Evolutionary conservation across 2,113 vertebrate species (phyloP), one percentile per base, ranked within the genome.

Genomic region (Platichthys stellatus): DNA sequence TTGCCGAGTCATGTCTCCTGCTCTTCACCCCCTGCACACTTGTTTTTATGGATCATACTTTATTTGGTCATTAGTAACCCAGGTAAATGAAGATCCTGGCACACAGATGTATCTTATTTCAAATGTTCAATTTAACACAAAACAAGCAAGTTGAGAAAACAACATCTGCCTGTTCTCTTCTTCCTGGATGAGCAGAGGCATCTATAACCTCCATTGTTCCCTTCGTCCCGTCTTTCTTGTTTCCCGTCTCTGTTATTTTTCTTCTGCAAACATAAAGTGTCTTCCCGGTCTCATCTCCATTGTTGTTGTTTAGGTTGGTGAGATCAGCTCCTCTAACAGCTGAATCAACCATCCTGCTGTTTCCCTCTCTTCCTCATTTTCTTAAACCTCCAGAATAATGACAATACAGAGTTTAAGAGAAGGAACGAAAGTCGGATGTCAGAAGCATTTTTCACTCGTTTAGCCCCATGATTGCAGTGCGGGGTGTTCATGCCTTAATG

Each of bases 271-370:
- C 63, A 58, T 31, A 80, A 63, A 35, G 8, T 65, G 56, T 60
- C 79, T 83, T 72, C 15, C 47, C 18, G 3, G 4, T 69, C 60
- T 72, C 71, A 51, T 80, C 71, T 78, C 69, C 68, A 31, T 57
- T 92, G 86, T 85, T 91, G 83, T 89, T 89, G 86, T 91, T 91
- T 83, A 69, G 63, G 54, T 90, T 83, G 78, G 78, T 83, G 85
- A 89, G 89, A 85, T 87, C 83, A 86, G 79, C 76, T 83, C 63
- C 80, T 78, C 85, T 63, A 51, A 86, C 93, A 93, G 91, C 93
- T 94, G 93, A 93, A 86, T 91, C 92, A 93, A 92, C 90, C 82
- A 13, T 76, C 74, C 72, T 15, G 47, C 66, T 79, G 64, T 63
- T 79, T 74, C 28, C 61, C 17, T 64, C 28, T 86, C 21, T 54